phyloP scores from a whole-genome alignment of 2,888 invertebrate genomes.

The Gastracanthus pulcherrimus region DNA sequence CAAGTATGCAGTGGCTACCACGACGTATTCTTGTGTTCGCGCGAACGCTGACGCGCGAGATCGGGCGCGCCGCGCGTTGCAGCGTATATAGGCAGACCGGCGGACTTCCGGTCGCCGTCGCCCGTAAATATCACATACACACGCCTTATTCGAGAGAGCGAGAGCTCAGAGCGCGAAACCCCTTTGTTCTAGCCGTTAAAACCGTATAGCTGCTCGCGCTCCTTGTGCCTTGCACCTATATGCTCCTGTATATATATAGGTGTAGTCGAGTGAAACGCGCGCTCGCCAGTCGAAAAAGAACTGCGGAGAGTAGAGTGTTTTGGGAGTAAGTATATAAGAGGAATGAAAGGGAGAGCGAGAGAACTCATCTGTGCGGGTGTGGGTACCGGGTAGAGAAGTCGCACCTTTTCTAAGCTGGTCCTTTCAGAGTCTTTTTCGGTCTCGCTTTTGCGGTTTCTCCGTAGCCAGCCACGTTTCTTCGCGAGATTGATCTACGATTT shows the following conservation, averaged over 20 bases:
- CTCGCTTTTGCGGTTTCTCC: not conserved
- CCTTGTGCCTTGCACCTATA: too few relatives aligned
- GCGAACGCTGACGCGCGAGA: too few relatives aligned
- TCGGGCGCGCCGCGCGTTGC: too few relatives aligned
- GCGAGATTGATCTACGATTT: conserved; percentile 55
- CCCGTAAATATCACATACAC: conserved; percentile 63
- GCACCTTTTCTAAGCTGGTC: not conserved
- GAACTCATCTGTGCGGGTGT: not conserved
- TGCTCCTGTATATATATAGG: too few relatives aligned
- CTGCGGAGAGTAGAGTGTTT: not conserved
- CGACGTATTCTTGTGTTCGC: conserved; percentile 55
- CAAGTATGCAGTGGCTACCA: conserved; percentile 8
- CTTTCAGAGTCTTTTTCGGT: not conserved
- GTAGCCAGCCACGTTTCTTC: not conserved
- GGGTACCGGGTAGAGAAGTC: not conserved
- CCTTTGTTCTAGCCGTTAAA: conserved; percentile 64
- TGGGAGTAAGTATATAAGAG: too few relatives aligned
- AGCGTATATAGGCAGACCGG: conserved; percentile 62
- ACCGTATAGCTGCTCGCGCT: not conserved
- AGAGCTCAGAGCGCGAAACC: conserved; percentile 41
- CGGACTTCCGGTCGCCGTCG: conserved; percentile 69
- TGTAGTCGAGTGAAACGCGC: too few relatives aligned
- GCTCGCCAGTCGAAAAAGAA: too few relatives aligned
- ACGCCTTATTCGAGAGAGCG: conserved; percentile 42
- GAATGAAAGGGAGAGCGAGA: not conserved